Base-by-base conservation (phyloP, 92 coral and sea anemone species). In the Anthopleura xanthogrammica region DNA sequence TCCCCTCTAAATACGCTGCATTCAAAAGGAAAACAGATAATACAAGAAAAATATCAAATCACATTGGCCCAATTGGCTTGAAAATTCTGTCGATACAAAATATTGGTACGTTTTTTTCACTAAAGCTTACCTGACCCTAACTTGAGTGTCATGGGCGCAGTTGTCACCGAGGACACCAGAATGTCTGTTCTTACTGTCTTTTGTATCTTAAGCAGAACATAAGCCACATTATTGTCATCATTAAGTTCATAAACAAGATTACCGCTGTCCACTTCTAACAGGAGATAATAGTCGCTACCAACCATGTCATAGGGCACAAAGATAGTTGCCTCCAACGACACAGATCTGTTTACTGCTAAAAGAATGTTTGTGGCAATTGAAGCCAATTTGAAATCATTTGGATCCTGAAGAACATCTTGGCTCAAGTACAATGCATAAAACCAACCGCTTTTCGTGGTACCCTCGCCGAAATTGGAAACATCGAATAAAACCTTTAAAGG, bases 291-390 rank as follows among this genome's bases (percentile, higher is more conserved):
- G 4, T 93, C 90, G 52, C 80, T 82, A 42, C 91, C 85, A n/a
- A 87, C 84, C 16, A 85, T 85, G 76, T 93, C 94, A 81, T 78
- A 91, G n/a, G 97, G 97, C 68, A 93, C 81, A 85, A 93, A 93
- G n/a, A 84, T 87, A 8, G 66, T 80, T 24, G 72, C 78, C 20
- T 76, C 80, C 41, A 90, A 77, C 24, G 83, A 46, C 58, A 80
- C 40, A 22, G 92, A 79, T 54, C 56, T 79, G 66, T 91, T 91
- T 50, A 52, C 43, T 43, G 82, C 77, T 22, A 93, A 82, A 20
- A 75, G 62, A 14, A 60, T 14, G 24, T 75, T 77, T 19, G 84
- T 83, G 52, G 80, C 77, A 10, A 43, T 72, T 36, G 90, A 86
- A 24, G 80, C 77, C 40, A 93, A 90, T 66, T 80, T 86, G 58